Base-by-base conservation (phyloP, 1,140 invertebrate genomes). In the Drosophila eugracilis region DNA sequence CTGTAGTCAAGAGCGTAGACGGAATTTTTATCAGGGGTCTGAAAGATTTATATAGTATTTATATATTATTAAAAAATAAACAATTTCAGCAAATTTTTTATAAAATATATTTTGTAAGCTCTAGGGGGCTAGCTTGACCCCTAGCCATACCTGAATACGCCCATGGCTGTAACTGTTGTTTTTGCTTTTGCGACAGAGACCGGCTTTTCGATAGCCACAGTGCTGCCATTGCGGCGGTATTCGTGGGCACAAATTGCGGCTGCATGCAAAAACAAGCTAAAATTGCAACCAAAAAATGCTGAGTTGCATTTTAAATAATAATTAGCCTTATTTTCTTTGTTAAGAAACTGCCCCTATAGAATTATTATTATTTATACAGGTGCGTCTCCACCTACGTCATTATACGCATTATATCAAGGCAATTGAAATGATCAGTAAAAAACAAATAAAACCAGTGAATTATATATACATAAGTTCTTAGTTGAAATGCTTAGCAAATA, bases 171-270 rank as follows among this genome's bases (percentile, higher is more conserved):
- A 15, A 7, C 36, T 37, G 14, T 37, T 53, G 57, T 79, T 75
- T 41, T 49, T 80, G 42, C 54, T 76, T 39, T 30, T 48, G 17
- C 14, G 34, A 44, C 21, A 52, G 55, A 26, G 37, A 22, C 54
- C 37, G 62, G 42, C 30, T 22, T 4, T 63, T 45, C 28, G 59
- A 63, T 63, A 63, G 21, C 15, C 28, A 60, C 57, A 57, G 26
- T 47, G 69, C 30, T 74, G 57, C 0, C 48, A 41, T n/a, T 36
- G 45, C 12, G 14, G 32, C 49, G 32, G 39, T 28, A 26, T 45
- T 22, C 6, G 4, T 9, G 14, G 1, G 36, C 6, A 4, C 0
- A 3, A 21, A 22, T 12, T 12, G n/a, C 22, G 10, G 39, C 0
- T 22, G 39, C 10, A 22, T 42, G 19, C 39, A 2, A 39, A 26